Conservation (phyloP, 2,797 vertebrate species). For the Trachops cirrhosus region DNA sequence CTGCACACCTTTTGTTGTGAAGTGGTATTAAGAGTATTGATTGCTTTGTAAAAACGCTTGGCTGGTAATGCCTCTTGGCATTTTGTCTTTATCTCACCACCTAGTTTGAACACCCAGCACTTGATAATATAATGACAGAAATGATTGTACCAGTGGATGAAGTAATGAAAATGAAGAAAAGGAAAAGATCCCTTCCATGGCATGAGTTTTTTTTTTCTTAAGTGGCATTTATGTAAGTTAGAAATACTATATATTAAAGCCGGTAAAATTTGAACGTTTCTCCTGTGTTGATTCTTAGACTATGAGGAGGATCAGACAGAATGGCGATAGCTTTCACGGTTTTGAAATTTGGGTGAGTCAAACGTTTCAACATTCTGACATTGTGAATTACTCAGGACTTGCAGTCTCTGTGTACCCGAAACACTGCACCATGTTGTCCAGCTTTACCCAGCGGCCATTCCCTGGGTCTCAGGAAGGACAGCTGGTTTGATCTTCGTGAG, state of each 20-base stretch:
- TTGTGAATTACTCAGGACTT: not conserved
- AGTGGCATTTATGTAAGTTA: constrained; percentile 1
- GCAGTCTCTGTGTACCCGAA: constrained; percentile 44
- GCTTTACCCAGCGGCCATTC: constrained; percentile 56
- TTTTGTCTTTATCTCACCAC: constrained; percentile 53
- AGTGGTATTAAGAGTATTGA: not conserved
- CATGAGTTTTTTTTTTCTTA: not conserved
- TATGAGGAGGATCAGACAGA: not conserved
- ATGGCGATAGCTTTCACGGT: not conserved
- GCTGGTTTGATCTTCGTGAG: constrained; percentile 53
- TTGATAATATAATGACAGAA: constrained; percentile 67
- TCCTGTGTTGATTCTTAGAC: constrained; percentile 26
- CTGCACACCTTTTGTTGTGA: constrained; percentile 29
- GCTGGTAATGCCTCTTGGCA: not conserved
- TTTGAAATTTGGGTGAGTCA: constrained; percentile 11
- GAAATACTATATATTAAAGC: not conserved
- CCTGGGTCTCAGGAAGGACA: constrained; percentile 42
- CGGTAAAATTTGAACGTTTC: not conserved
- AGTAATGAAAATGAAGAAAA: constrained; percentile 39
- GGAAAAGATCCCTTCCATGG: not conserved
- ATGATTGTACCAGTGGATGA: constrained; percentile 73
- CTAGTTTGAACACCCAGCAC: constrained; percentile 32
- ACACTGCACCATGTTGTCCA: constrained; percentile 52
- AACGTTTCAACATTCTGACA: not conserved
- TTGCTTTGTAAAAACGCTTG: not conserved